Percentiles rank a stretch among this genome's conserved stretches.
These are phyloP conservation scores for Etheostoma nigrum DNA, from an alignment of 2,797 vertebrate species.

Conservation along the genomic window DNA sequence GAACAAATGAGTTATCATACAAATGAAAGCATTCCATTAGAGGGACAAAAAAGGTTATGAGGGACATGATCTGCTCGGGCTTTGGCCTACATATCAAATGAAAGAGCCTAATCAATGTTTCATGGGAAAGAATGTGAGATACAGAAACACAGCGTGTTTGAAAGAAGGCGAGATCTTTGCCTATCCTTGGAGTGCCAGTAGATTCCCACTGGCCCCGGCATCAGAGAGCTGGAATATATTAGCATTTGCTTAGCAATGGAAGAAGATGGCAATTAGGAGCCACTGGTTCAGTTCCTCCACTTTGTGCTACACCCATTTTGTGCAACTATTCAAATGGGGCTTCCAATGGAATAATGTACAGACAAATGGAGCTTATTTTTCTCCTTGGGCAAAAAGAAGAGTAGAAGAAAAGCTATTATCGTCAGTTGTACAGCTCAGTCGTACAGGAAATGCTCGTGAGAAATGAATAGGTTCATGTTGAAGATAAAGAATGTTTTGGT, in stretches of 20 bases:
- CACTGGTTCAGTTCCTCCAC: slow-evolving; percentile 13
- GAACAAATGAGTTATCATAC: slow-evolving; percentile 37
- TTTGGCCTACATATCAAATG: slow-evolving; percentile 47
- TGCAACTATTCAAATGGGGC: slow-evolving; percentile 5
- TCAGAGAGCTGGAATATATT: slow-evolving; percentile 63
- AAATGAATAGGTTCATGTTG: slow-evolving; percentile 13
- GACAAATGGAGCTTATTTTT: neutral
- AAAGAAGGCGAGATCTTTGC: slow-evolving; percentile 47
- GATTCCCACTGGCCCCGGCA: slow-evolving; percentile 49
- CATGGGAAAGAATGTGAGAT: slow-evolving; percentile 64
- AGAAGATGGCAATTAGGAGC: slow-evolving; percentile 48
- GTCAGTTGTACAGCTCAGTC: neutral
- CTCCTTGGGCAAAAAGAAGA: slow-evolving; percentile 2
- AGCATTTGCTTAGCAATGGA: slow-evolving; percentile 64
- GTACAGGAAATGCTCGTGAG: neutral
- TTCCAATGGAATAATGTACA: neutral
- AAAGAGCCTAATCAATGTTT: slow-evolving; percentile 64
- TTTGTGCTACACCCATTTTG: slow-evolving; percentile 16
- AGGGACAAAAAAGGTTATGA: slow-evolving; percentile 27
- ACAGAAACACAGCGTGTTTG: slow-evolving; percentile 34
- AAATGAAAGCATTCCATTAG: slow-evolving; percentile 19
- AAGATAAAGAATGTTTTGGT: slow-evolving; percentile 3
- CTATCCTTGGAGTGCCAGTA: slow-evolving; percentile 43
- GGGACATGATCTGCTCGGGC: slow-evolving; percentile 17
- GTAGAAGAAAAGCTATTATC: neutral